A percentile compares a stretch with the other conserved stretches of the same genome.
These are phyloP conservation scores for Malacoctenus gilli DNA, from an alignment of 2,797 vertebrate species.

Conservation along the genomic window DNA sequence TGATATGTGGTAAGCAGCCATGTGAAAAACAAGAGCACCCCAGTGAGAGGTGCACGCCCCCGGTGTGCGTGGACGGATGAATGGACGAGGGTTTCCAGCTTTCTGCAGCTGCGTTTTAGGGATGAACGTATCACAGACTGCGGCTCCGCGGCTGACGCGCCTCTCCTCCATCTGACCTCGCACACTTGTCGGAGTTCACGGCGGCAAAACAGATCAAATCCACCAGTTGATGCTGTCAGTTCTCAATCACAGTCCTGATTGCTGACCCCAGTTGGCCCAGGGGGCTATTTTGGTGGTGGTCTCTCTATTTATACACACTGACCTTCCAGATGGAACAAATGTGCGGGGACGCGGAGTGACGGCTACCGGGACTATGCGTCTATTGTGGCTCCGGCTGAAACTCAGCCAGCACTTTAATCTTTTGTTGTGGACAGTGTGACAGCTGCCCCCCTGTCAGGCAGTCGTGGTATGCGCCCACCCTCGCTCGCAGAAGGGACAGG, in stretches of 20 bases:
- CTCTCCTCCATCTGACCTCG: slow-evolving; percentile 1
- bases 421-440: slow-evolving; percentile 53
- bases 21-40: slow-evolving; percentile 25
- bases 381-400: slow-evolving; percentile 66
- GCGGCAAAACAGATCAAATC: too few relatives aligned
- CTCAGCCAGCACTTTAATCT: slow-evolving; percentile 66
- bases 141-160: slow-evolving; percentile 13
- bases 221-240: slow-evolving; percentile 19
- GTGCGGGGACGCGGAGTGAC: slow-evolving; percentile 32
- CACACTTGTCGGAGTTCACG: too few relatives aligned
- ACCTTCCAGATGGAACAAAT: slow-evolving; percentile 43
- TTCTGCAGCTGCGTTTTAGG: slow-evolving; percentile 65
- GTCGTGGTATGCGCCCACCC: slow-evolving; percentile 34
- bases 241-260: slow-evolving; percentile 20
- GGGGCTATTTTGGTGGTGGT: slow-evolving; percentile 41
- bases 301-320: slow-evolving; percentile 53
- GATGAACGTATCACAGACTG: slow-evolving; percentile 40
- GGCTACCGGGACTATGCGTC: slow-evolving; percentile 31
- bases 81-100: slow-evolving; percentile 20
- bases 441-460: slow-evolving; percentile 63
- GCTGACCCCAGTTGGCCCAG: not conserved
- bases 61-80: slow-evolving; percentile 18
- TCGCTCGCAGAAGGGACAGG: slow-evolving; percentile 39
- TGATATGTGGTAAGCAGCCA: slow-evolving; percentile 50
- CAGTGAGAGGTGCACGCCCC: slow-evolving; percentile 43